These are phyloP conservation scores for Gryllus bimaculatus DNA, from an alignment of 1,140 invertebrate species.

Conservation along the genomic window DNA sequence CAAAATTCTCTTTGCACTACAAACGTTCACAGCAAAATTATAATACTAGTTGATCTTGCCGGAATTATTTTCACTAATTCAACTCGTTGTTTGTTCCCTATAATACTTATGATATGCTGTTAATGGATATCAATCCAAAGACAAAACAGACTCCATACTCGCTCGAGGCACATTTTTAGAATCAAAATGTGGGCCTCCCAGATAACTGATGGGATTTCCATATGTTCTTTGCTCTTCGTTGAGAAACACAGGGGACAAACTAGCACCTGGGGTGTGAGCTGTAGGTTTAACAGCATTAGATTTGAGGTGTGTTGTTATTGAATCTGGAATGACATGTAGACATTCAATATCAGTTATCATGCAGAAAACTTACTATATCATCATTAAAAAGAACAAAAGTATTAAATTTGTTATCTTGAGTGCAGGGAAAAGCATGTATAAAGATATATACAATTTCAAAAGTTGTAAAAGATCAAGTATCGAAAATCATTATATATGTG, in stretches of 20 bases:
- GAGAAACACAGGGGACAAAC: slow-evolving; percentile 40
- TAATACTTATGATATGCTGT: too few species aligned
- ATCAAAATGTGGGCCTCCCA: slow-evolving; percentile 50
- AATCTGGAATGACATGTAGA: slow-evolving; percentile 11
- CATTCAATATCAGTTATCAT: background rate
- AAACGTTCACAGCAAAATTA: too few species aligned
- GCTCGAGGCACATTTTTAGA: slow-evolving; percentile 37
- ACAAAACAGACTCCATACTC: slow-evolving; percentile 59
- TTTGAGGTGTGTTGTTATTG: background rate
- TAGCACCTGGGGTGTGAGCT: slow-evolving; percentile 7
- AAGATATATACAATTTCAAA: too few species aligned
- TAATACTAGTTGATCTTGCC: too few species aligned
- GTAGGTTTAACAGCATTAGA: slow-evolving; percentile 10
- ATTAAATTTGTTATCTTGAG: too few species aligned
- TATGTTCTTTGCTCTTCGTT: slow-evolving; percentile 47
- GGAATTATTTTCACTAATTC: too few species aligned
- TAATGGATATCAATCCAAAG: slow-evolving; percentile 44
- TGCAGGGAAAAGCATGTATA: too few species aligned
- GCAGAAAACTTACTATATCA: background rate
- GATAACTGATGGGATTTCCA: slow-evolving; percentile 59
- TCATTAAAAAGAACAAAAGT: too few species aligned
- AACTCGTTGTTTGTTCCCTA: too few species aligned
- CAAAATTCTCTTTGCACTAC: background rate
- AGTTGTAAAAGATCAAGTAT: too few species aligned
- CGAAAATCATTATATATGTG: too few species aligned